phyloP scores from a whole-genome alignment of 2,797 vertebrate species.

The Triplophysa yarkandensis region DNA sequence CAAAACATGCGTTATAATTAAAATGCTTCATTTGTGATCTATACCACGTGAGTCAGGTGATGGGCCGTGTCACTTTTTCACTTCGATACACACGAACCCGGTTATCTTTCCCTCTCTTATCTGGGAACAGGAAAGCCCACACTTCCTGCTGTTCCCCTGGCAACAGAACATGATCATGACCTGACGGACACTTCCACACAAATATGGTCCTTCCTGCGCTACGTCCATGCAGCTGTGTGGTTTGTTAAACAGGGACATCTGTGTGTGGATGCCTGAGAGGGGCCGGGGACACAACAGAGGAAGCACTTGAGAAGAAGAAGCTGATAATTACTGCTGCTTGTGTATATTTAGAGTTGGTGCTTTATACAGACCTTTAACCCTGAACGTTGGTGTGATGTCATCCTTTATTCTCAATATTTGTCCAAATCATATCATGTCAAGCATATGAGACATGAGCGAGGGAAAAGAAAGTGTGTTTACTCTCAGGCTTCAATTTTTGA shows the following conservation, averaged over 20 bases:
- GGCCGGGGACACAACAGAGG: constrained; percentile 1
- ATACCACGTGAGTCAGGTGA: too few relatives aligned
- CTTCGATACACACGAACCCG: constrained; percentile 28
- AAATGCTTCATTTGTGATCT: too few relatives aligned
- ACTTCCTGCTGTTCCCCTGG: constrained; percentile 52
- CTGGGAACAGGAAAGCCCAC: constrained; percentile 39
- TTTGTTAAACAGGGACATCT: constrained; percentile 48
- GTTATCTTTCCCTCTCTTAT: background rate
- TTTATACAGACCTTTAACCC: background rate
- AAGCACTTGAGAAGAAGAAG: constrained; percentile 31
- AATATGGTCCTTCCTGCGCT: constrained; percentile 44
- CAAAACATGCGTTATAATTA: too few relatives aligned
- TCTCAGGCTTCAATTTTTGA: too few relatives aligned
- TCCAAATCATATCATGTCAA: too few relatives aligned
- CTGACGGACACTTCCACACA: constrained; percentile 46
- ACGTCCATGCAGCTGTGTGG: constrained; percentile 36
- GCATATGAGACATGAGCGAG: too few relatives aligned
- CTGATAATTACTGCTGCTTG: constrained; percentile 29
- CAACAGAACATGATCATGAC: constrained; percentile 45
- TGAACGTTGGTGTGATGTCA: too few relatives aligned
- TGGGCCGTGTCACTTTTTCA: constrained; percentile 14
- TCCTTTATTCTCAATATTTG: too few relatives aligned
- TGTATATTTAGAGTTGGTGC: background rate
- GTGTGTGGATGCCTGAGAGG: constrained; percentile 10
- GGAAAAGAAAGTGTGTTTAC: too few relatives aligned